phyloP scores from a whole-genome alignment of 2,888 invertebrate genomes.

The Drymonia ruficornis region DNA sequence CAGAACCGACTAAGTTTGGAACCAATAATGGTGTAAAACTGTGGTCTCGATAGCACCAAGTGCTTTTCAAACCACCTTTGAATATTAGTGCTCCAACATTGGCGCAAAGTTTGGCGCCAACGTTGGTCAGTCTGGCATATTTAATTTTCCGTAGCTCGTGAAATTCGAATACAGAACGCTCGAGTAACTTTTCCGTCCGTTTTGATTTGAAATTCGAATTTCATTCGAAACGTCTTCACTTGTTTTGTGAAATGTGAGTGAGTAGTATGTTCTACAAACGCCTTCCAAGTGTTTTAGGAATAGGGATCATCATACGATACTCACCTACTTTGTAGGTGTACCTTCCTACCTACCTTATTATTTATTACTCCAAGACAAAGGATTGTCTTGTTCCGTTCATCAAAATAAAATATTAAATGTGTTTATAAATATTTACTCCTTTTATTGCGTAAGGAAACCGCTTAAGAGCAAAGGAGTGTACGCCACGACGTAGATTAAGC shows the following conservation, averaged over 20 bases:
- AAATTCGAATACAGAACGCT: slow-evolving; percentile 22
- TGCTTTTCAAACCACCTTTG: slow-evolving; percentile 4
- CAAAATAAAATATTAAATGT: slow-evolving; percentile 5
- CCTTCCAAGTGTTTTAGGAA: no score
- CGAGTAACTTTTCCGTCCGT: slow-evolving; percentile 18
- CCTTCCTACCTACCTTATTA: neutral
- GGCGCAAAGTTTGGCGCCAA: slow-evolving; percentile 6
- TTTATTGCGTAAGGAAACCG: slow-evolving; percentile 25
- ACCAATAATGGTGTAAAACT: slow-evolving; percentile 11
- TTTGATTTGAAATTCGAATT: slow-evolving; percentile 31
- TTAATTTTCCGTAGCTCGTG: slow-evolving; percentile 25
- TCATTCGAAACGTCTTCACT: neutral
- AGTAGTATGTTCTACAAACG: no score
- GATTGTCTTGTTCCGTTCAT: neutral
- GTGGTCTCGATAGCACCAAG: neutral
- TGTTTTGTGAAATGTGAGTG: slow-evolving; percentile 16
- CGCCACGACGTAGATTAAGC: slow-evolving; percentile 31
- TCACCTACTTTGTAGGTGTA: neutral
- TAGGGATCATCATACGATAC: neutral
- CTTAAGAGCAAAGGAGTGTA: slow-evolving; percentile 9
- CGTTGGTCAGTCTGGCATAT: slow-evolving; percentile 9
- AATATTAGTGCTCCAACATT: slow-evolving; percentile 9
- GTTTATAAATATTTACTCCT: slow-evolving; percentile 20
- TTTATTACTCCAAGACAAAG: neutral
- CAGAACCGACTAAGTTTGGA: slow-evolving; percentile 10